Percentiles rank a stretch among this genome's conserved stretches.
Conservation (phyloP, 2,113 vertebrate genomes). For the Phycodurus eques region DNA sequence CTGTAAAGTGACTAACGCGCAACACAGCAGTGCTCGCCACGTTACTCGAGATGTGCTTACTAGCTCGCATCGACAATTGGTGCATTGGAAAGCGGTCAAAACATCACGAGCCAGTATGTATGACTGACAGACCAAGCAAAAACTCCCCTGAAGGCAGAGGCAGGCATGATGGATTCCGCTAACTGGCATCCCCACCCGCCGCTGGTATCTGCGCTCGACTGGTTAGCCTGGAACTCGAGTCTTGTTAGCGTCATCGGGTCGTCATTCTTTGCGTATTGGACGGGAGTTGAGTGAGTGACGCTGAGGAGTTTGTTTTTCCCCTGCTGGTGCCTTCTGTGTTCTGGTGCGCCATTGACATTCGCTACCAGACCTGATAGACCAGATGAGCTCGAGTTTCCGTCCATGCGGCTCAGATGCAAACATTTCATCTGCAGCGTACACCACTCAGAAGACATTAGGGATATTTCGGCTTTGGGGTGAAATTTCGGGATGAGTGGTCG, state of each 20-base stretch:
- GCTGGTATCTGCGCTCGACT: constrained; percentile 16
- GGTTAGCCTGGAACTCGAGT: constrained; percentile 22
- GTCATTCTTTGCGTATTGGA: constrained; percentile 50
- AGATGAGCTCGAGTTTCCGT: constrained; percentile 1
- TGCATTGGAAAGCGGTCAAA: constrained; percentile 16
- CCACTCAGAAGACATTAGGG: not conserved
- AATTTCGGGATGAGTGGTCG: not conserved
- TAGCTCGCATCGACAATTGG: not conserved
- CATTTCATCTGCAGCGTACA: constrained; percentile 2
- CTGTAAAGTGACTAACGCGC: constrained; percentile 9
- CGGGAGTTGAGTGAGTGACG: constrained; percentile 9
- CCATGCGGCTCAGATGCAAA: not conserved
- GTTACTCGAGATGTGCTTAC: constrained; percentile 10
- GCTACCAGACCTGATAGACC: constrained; percentile 34
- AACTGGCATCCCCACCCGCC: constrained; percentile 3
- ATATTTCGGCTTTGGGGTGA: not conserved
- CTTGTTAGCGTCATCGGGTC: not conserved
- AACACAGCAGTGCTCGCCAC: constrained; percentile 6
- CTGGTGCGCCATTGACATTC: constrained; percentile 46
- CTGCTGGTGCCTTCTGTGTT: constrained; percentile 49
- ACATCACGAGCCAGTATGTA: constrained; percentile 23
- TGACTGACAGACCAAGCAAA: not conserved
- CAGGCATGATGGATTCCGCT: not conserved
- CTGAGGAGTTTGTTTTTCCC: constrained; percentile 10
- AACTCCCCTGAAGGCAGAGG: not conserved